A percentile compares a stretch with the other conserved stretches of the same genome.
Conservation (phyloP, 2,888 invertebrate genomes). For the Fragum sueziense region DNA sequence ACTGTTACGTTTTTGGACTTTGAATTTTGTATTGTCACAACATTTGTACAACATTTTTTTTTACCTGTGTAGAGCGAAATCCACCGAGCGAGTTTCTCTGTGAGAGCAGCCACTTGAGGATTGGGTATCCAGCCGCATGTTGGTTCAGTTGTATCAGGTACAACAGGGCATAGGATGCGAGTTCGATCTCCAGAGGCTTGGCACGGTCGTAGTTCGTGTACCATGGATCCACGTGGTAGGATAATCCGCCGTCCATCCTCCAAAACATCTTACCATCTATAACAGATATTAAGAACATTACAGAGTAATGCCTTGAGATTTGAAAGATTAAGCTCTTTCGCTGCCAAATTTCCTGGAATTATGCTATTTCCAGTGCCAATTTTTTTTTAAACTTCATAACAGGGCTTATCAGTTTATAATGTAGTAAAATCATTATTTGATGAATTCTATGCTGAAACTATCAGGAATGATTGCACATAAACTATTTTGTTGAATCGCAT, state of each 20-base stretch:
- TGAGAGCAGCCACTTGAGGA: conserved; percentile 73
- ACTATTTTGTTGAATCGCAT: no score
- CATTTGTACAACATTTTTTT: neutral
- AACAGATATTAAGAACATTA: neutral
- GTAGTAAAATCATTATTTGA: no score
- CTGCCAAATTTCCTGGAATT: no score
- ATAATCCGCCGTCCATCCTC: conserved; percentile 13
- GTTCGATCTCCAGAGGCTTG: conserved; percentile 68
- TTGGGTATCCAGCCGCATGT: conserved; percentile 57
- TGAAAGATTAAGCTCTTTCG: no score
- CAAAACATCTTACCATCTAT: conserved; percentile 48
- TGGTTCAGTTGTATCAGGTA: conserved; percentile 60
- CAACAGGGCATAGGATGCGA: conserved; percentile 76
- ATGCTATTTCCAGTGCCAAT: no score
- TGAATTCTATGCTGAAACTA: no score
- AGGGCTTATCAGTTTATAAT: no score
- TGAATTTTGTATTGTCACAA: neutral
- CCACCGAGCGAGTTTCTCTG: conserved; percentile 74
- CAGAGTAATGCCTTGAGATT: no score
- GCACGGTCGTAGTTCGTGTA: conserved; percentile 6
- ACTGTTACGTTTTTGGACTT: neutral
- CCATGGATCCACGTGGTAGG: conserved; percentile 14
- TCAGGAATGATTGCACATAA: no score
- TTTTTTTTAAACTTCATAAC: no score
- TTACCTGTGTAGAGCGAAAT: conserved; percentile 79